Evolutionary conservation across 92 coral and sea anemone species (phyloP), one percentile per base, ranked within the genome.

Genomic region (Epizoanthus stellaris): DNA sequence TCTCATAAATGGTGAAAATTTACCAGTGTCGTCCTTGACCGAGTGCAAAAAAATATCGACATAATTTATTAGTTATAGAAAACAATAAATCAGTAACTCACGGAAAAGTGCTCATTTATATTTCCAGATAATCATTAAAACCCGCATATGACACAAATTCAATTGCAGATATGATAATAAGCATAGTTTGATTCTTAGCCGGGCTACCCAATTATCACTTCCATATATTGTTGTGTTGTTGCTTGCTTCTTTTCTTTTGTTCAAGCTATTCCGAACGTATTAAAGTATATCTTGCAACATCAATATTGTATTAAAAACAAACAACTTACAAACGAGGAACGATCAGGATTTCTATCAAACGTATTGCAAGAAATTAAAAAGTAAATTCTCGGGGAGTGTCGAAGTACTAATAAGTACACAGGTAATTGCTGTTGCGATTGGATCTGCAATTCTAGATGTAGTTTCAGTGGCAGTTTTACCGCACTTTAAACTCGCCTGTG

Each of bases 141-240:
- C 39, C 7, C 30, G 52, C 7, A 17, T 3, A 69, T 20, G 21
- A 72, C 8, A 72, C 59, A 72, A 72, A 72, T 19, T 20, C 56
- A 72, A 20, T 72, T n/a, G 47, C 10, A 43, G 12, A 45, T 19
- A 43, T 43, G 54, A 71, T 3, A 47, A 72, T 14, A 72, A 72
- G 77, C 59, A 45, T n/a, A 43, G 34, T 19, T 52, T 52, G 56
- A 52, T 52, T 13, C 10, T 12, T 11, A 1, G 13, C 12, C 12
- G 14, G 56, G 14, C 56, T 52, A 9, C 14, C 56, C 77, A 72
- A 72, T 72, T 47, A 72, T 43, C 77, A 17, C 77, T 47, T 47
- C 60, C 25, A 14, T 21, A 16, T 72, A 43, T 72, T 45, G 56
- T 23, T 72, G 39, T 1, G 17, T 25, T 25, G 8, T 9, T 64